A percentile compares a stretch with the other conserved stretches of the same genome.
These are phyloP conservation scores for Halictus rubicundus DNA, from an alignment of 1,140 invertebrate species.

Conservation along the genomic window DNA sequence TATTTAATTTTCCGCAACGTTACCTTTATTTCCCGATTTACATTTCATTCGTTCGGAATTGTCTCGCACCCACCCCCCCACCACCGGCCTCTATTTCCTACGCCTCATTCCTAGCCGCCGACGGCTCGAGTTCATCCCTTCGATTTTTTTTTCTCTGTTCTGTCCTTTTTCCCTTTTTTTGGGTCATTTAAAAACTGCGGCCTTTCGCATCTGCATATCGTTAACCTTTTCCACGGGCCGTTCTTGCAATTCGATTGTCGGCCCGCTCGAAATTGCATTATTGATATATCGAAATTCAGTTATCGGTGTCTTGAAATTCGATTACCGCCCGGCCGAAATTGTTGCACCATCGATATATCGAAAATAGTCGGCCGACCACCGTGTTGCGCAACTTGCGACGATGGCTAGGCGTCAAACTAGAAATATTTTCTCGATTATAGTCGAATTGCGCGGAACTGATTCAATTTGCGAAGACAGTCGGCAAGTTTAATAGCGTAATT, in stretches of 20 bases:
- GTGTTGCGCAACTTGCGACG: background rate
- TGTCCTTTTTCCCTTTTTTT: constrained; percentile 16
- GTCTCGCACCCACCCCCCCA: constrained; percentile 43
- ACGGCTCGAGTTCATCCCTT: constrained; percentile 35
- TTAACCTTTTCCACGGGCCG: constrained; percentile 68
- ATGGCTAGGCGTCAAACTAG: background rate
- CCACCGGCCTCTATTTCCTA: background rate
- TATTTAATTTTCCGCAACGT: constrained; percentile 79
- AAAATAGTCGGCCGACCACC: background rate
- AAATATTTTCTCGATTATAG: background rate
- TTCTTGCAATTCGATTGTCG: constrained; percentile 41
- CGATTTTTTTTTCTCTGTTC: too few relatives aligned
- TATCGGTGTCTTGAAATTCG: constrained; percentile 30
- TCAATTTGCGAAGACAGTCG: too few relatives aligned
- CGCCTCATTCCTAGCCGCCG: background rate
- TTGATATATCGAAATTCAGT: constrained; percentile 41
- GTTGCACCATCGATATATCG: background rate
- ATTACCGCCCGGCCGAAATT: constrained; percentile 2
- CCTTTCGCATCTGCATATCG: constrained; percentile 73
- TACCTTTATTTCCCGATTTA: constrained; percentile 78
- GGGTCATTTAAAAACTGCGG: constrained; percentile 72
- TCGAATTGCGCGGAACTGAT: too few relatives aligned
- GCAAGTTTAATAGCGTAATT: too few relatives aligned
- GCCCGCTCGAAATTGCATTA: constrained; percentile 42
- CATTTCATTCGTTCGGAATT: constrained; percentile 75